Evolutionary conservation across 92 coral and sea anemone species (phyloP), one percentile per base, ranked within the genome.

Genomic region (Muricea muricata): DNA sequence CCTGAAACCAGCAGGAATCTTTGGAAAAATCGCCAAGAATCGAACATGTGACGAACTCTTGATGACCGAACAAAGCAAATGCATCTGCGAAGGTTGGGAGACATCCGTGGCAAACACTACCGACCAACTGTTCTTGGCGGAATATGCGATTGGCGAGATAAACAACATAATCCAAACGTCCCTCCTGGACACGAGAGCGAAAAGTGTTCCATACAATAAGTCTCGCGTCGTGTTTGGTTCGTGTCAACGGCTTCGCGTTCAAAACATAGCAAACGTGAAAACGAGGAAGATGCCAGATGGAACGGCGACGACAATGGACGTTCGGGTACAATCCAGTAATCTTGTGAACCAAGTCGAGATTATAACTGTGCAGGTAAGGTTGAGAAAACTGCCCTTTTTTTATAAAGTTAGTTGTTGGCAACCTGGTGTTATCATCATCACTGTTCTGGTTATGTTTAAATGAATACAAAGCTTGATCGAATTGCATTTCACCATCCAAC

Each of bases 241-340:
- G 10, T 93, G 97, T 78, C 78, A 56, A 66, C 76, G 93, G 55
- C 65, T 93, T 24, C 73, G 35, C 23, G 84, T 93, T 10, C 50
- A 40, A 54, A 74, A 87, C 52, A 88, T 91, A 73, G 75, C 65
- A 25, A 91, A 89, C 73, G 91, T 91, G 10, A 92, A 92, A 15
- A 90, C 86, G 46, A 82, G 93, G 20, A 89, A 88, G 34, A 79
- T 89, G 13, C 37, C 40, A 14, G 88, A 84, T 15, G 91, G 87
- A 1, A 34, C 88, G 57, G 71, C 91, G 13, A 86, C 90, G 11
- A 76, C 89, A 52, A 84, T 93, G 55, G 90, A 91, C 50, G 63
- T 93, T 29, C 33, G 41, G 9, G 88, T 93, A 6, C 79, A 84
- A 21, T 84, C 97, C 20, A 93, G 97, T 1, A 80, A 93, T 74